Evolutionary conservation across 2,797 vertebrate species (phyloP), one percentile per base, ranked within the genome.

Genomic region (Erethizon dorsatum): DNA sequence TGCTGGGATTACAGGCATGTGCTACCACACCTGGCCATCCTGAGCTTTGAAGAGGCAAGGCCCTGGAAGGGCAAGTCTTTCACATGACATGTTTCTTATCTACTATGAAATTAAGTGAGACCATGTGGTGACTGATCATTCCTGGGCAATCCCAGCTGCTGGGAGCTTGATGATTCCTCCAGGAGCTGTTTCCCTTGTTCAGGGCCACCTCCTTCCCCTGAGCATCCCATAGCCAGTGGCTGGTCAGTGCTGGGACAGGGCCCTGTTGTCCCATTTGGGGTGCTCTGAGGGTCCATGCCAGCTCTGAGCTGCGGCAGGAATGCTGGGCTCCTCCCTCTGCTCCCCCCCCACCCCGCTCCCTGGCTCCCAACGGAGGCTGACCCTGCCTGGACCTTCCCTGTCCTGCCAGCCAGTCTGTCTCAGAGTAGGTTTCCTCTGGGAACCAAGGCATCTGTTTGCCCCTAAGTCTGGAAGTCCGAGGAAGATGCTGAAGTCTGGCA

Each of bases 321-420:
- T 4, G 22, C 26, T 11, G 57, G 80, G n/a, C 56, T 47, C 24
- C 26, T 47, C 80, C 24, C 4, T 33, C 41, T 12, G 14, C 18
- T 50, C 3, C 2, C 10, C 45, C 65, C 33, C 6, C 4, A 7
- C 45, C 65, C 52, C 33, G 45, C 24, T 37, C 17, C 57, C 45
- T 45, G 33, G 0, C 14, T 11, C 33, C 3, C 18, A 1, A 1
- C 28, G 7, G n/a, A 0, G 4, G 59, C 5, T 8, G 80, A 9
- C 15, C 56, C 37, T 26, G 37, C 41, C 47, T 50, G 47, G 47
- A 10, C 15, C 1, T 56, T 56, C 31, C 78, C 57, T 9, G 5
- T 37, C 57, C 47, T 11, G 22, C 2, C 1, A 17, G 71, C 9
- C 24, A 9, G 57, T 2, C 9, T 26, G 67, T 41, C 37, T 83